phyloP scores from a whole-genome alignment of 2,888 invertebrate species.

The Chrysomela aeneicollis region DNA sequence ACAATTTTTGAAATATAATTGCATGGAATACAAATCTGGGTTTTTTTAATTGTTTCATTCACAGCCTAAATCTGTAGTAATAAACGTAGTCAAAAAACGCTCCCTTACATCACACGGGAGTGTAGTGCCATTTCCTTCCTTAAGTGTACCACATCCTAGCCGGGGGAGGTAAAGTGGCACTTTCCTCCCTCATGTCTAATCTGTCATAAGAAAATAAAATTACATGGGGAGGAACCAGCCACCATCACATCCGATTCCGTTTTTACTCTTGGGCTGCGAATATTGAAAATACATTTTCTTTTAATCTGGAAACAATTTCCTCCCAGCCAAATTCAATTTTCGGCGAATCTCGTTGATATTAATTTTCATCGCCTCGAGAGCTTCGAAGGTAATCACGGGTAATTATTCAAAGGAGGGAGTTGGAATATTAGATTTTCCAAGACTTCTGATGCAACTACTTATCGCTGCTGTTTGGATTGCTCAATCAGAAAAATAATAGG shows the following conservation, averaged over 20 bases:
- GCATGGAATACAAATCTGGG: too few relatives aligned
- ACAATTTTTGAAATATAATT: too few relatives aligned
- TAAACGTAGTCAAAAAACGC: too few relatives aligned
- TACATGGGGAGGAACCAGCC: neutral
- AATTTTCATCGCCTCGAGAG: neutral
- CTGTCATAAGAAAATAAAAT: neutral
- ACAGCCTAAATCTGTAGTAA: too few relatives aligned
- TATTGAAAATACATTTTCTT: conserved; percentile 5
- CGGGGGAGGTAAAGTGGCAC: too few relatives aligned
- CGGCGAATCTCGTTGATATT: neutral
- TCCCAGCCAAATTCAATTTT: neutral
- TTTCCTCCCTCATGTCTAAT: too few relatives aligned
- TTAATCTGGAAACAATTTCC: conserved; percentile 1
- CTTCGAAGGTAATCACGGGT: neutral
- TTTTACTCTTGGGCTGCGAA: neutral
- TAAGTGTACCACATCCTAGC: too few relatives aligned
- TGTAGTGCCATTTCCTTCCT: too few relatives aligned
- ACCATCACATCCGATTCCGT: neutral
- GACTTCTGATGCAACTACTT: neutral
- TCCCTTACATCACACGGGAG: too few relatives aligned
- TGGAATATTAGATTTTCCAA: conserved; percentile 29
- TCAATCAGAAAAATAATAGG: neutral
- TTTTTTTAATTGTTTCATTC: too few relatives aligned
- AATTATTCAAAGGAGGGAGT: conserved; percentile 24
- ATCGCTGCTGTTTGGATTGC: neutral